Base-by-base conservation (phyloP, 2,113 vertebrate genomes). In the Oryzias woworae region DNA sequence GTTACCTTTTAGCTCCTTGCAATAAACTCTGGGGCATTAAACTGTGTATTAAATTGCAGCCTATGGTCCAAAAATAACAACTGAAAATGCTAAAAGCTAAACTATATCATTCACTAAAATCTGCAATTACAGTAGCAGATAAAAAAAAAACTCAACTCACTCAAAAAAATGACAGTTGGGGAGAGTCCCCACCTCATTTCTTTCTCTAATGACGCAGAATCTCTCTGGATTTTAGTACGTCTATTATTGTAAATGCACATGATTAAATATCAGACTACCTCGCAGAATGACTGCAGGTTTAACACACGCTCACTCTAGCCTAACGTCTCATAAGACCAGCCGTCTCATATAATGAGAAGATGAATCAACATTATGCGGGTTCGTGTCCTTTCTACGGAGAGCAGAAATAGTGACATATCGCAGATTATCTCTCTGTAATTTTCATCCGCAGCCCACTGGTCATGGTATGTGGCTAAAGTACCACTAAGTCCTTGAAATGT, bases 401-500 rank as follows among this genome's bases (percentile, higher is more conserved):
- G 51, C 42, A 56, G 26, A 13, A 64, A 57, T 48, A 62, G 15
- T 61, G 51, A 78, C 71, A 73, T 62, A 57, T 46, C 20, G 28
- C 41, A 53, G 68, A 77, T 70, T 26, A 75, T 68, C 55, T 28
- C 14, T 53, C 36, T 67, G 70, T 70, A 50, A 81, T 73, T 69
- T 64, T 57, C 45, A 63, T 69, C 69, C 62, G 49, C 57, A 65
- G 66, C 41, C 36, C 22, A 55, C 55, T 58, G 53, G 58, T 62
- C 52, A 49, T 14, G 3, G 55, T 72, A 51, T 72, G 66, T 51
- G 65, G 55, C 44, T 58, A 69, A 46, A 66, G 70, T 28, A 26
- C 43, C 24, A 2, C 48, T 28, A 53, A 79, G 61, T 55, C 67
- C 65, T 68, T 62, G 51, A 80, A 73, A 80, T 78, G 78, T 66